Conservation (phyloP, 2,797 vertebrate genomes). For the Tragopan temminckii region DNA sequence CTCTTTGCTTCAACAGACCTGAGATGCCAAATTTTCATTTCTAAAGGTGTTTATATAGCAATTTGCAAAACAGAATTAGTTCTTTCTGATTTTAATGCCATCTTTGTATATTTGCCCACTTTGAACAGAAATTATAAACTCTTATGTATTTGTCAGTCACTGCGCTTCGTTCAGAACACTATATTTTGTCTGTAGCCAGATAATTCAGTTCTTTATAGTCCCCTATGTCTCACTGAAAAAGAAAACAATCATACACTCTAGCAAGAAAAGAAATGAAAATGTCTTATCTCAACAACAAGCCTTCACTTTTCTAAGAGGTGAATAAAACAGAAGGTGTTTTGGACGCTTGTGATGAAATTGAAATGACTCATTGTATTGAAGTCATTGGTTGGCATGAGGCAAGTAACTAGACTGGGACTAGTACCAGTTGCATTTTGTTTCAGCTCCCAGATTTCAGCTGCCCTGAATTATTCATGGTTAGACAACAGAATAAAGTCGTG, state of each 20-base stretch:
- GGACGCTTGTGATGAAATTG: constrained; percentile 5
- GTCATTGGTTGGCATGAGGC: constrained; percentile 20
- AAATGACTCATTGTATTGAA: constrained; percentile 28
- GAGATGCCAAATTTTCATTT: background rate
- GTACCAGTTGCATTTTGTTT: constrained; percentile 30
- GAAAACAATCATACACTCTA: background rate
- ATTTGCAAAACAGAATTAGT: background rate
- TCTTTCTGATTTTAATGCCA: background rate
- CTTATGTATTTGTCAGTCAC: background rate
- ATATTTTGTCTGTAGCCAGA: background rate
- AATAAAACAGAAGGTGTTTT: constrained; percentile 40
- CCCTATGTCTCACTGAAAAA: background rate
- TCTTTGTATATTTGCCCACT: background rate
- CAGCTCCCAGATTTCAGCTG: constrained; percentile 27
- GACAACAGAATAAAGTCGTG: constrained; percentile 2
- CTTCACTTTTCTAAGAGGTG: constrained; percentile 3
- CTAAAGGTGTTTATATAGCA: background rate
- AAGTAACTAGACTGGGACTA: constrained; percentile 24
- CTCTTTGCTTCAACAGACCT: background rate
- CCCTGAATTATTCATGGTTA: constrained; percentile 34
- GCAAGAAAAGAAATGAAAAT: background rate
- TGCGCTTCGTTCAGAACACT: background rate
- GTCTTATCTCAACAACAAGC: background rate
- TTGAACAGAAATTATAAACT: background rate
- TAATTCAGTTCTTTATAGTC: background rate